Evolutionary conservation across 2,888 invertebrate species (phyloP), one percentile per base, ranked within the genome.

Genomic region (Cephus rjabovi): DNA sequence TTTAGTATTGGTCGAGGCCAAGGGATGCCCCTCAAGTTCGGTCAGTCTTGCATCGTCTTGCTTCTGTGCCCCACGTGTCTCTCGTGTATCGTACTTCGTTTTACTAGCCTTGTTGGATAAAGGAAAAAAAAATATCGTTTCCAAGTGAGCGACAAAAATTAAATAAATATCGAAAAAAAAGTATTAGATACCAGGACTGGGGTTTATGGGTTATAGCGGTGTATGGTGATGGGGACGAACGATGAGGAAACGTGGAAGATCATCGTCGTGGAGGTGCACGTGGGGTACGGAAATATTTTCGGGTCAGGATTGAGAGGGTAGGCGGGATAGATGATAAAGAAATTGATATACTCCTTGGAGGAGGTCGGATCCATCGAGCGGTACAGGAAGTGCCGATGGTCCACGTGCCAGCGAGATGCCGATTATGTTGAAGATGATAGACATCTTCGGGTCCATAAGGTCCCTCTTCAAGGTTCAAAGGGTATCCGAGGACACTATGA

Each of bases 11-110:
- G 84, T 85, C 90, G 91, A 91, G 91, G 91, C 89, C 91, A 89
- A 89, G 90, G 86, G 91, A 91, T 90, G 87, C 91, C 91, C 87
- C 89, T 90, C 91, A 91, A 91, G 91, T 91, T 87, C 86, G 85
- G 81, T 84, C 88, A 90, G 90, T 90, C 90, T 90, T 90, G 86
- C 77, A 85, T 85, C 88, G 84, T 85, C 88, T 87, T 83, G 86
- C 87, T 85, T 83, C 84, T 87, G 84, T 82, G 87, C 80, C 82
- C 87, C 87, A 89, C 90, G 89, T 87, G 87, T 85, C 80, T 83
- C 80, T 84, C 76, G 73, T 79, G 80, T 81, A 76, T 81, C 56
- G 23, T 23, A 56, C 9, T 56, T 23, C 23, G 23, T 56, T 23
- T 56, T 2, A 23, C 56, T 23, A 23, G 1, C 23, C 56, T 56